These are phyloP conservation scores for Phycodurus eques DNA, from an alignment of 2,113 vertebrate species.

Conservation along the genomic window DNA sequence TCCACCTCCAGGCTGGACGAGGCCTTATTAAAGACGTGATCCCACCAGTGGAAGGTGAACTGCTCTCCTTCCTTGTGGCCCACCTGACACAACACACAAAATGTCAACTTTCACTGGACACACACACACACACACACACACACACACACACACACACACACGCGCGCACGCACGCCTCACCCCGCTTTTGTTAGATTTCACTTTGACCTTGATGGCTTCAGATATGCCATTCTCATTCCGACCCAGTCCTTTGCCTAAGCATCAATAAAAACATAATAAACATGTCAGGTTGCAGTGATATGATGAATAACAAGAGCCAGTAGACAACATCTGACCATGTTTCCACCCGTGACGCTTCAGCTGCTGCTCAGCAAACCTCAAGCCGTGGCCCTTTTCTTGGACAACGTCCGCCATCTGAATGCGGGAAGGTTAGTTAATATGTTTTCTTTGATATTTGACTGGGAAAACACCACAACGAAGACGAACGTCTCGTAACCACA, in stretches of 20 bases:
- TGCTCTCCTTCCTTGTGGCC: constrained; percentile 85
- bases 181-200: constrained; percentile 87
- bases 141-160: background rate
- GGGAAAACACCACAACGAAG: background rate
- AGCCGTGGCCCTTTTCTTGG: constrained; percentile 64
- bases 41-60: constrained; percentile 96
- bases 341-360: constrained; percentile 87
- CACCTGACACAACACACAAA: constrained; percentile 66
- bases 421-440: background rate
- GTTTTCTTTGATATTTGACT: background rate
- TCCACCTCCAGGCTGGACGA: constrained; percentile 83
- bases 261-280: constrained; percentile 2
- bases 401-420: constrained; percentile 55
- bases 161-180: constrained; percentile 62
- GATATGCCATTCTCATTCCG: constrained; percentile 81
- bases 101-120: background rate
- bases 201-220: constrained; percentile 84
- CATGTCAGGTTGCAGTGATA: background rate
- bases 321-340: constrained; percentile 64
- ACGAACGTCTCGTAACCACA: background rate
- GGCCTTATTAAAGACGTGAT: constrained; percentile 88
- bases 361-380: constrained; percentile 83
- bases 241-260: constrained; percentile 86
- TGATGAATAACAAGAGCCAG: too few relatives aligned
- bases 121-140: background rate